Percentiles rank a stretch among this genome's conserved stretches.
phyloP scores from a whole-genome alignment of 2,113 vertebrate species.

The Mirounga angustirostris region DNA sequence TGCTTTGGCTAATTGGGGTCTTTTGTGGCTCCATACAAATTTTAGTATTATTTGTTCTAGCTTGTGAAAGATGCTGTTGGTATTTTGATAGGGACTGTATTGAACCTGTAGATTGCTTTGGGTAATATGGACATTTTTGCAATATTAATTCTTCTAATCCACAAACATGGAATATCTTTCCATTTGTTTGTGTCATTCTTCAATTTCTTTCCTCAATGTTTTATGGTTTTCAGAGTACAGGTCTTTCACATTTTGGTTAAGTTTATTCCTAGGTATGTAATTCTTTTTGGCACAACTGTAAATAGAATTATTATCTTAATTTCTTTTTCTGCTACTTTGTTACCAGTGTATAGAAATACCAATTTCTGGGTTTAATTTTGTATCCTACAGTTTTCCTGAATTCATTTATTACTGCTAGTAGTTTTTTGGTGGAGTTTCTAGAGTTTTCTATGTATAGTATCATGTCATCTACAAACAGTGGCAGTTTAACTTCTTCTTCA shows the following conservation, averaged over 20 bases:
- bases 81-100: neutral
- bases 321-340: neutral
- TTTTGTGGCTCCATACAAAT: neutral
- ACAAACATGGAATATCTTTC: neutral
- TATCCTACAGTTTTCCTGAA: neutral
- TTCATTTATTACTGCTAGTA: neutral
- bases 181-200: neutral
- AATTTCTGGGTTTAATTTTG: neutral
- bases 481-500: neutral
- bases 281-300: neutral
- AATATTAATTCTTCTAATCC: neutral
- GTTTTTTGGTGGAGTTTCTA: neutral
- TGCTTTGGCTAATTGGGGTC: neutral
- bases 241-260: neutral
- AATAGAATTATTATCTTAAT: neutral
- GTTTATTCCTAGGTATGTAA: neutral
- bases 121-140: neutral
- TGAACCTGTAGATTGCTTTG: neutral
- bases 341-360: neutral
- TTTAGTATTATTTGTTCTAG: neutral
- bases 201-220: neutral
- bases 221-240: neutral
- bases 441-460: neutral
- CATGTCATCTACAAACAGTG: neutral
- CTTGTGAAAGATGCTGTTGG: neutral